Evolutionary conservation across 2,888 invertebrate genomes (phyloP).

Genomic region (Leucania comma): DNA sequence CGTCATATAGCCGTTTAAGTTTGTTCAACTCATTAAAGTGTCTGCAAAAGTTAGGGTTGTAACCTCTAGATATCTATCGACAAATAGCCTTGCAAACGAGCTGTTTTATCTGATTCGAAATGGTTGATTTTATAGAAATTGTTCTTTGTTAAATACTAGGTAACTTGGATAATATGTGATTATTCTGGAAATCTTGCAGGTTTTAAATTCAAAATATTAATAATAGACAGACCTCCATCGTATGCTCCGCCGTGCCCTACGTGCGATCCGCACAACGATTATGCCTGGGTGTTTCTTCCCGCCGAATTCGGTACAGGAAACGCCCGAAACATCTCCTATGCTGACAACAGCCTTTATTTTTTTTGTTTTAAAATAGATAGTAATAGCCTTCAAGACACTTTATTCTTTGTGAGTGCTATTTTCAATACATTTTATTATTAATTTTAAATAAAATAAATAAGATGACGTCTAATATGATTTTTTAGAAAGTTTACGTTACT

Average conservation of each 20-base stretch:
- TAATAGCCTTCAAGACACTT: too few relatives aligned
- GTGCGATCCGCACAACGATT: too few relatives aligned
- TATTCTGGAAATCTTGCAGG: neutral
- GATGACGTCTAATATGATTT: slow-evolving; percentile 8
- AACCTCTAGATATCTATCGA: slow-evolving; percentile 31
- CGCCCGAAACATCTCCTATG: too few relatives aligned
- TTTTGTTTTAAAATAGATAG: too few relatives aligned
- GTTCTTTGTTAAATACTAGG: slow-evolving; percentile 10
- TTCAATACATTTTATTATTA: slow-evolving; percentile 5
- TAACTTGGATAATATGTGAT: neutral
- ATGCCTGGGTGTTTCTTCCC: too few relatives aligned
- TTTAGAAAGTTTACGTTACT: neutral
- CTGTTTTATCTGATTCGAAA: slow-evolving; percentile 50
- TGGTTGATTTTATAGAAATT: slow-evolving; percentile 18
- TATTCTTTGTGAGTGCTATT: slow-evolving; percentile 1
- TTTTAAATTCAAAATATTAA: neutral
- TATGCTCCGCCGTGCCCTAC: too few relatives aligned
- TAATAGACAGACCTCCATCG: too few relatives aligned
- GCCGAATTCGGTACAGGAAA: too few relatives aligned
- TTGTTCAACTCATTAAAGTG: slow-evolving; percentile 49
- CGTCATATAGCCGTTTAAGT: slow-evolving; percentile 44
- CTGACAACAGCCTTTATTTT: too few relatives aligned
- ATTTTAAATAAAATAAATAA: neutral
- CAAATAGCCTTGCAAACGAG: slow-evolving; percentile 40
- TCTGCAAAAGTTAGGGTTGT: slow-evolving; percentile 41